phyloP scores from a whole-genome alignment of 2,113 vertebrate species.

The Syngnathus floridae region DNA sequence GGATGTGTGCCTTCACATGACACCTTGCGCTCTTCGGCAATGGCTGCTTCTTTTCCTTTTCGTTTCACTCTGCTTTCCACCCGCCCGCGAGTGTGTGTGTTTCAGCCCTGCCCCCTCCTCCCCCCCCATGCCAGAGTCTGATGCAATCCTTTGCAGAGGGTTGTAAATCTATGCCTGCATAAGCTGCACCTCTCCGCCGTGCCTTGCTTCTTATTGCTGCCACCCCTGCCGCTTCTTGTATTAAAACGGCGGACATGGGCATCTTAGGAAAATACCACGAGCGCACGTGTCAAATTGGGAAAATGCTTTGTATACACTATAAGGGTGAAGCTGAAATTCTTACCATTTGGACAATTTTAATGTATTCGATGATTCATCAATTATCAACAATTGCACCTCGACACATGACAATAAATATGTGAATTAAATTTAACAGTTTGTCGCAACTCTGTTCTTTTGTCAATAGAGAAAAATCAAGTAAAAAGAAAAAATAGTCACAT shows the following conservation, averaged over 20 bases:
- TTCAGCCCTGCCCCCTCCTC: constrained; percentile 9
- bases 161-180: constrained; percentile 65
- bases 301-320: not conserved
- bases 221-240: constrained; percentile 10
- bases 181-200: constrained; percentile 37
- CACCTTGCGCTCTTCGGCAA: constrained; percentile 60
- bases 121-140: constrained; percentile 58
- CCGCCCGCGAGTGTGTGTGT: constrained; percentile 39
- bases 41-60: constrained; percentile 34
- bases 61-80: constrained; percentile 48
- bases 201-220: constrained; percentile 32
- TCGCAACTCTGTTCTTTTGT: too few relatives aligned
- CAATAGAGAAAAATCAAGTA: too few relatives aligned
- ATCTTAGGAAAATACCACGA: constrained; percentile 22
- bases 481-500: too few relatives aligned
- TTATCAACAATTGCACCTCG: too few relatives aligned
- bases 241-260: constrained; percentile 42
- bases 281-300: constrained; percentile 16
- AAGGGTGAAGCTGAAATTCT: too few relatives aligned
- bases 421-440: too few relatives aligned
- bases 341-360: too few relatives aligned
- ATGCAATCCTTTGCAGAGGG: constrained; percentile 70
- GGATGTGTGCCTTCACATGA: constrained; percentile 34
- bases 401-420: too few relatives aligned
- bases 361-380: too few relatives aligned